These are phyloP conservation scores for Excalfactoria chinensis DNA, from an alignment of 2,113 vertebrate genomes.

Conservation along the genomic window DNA sequence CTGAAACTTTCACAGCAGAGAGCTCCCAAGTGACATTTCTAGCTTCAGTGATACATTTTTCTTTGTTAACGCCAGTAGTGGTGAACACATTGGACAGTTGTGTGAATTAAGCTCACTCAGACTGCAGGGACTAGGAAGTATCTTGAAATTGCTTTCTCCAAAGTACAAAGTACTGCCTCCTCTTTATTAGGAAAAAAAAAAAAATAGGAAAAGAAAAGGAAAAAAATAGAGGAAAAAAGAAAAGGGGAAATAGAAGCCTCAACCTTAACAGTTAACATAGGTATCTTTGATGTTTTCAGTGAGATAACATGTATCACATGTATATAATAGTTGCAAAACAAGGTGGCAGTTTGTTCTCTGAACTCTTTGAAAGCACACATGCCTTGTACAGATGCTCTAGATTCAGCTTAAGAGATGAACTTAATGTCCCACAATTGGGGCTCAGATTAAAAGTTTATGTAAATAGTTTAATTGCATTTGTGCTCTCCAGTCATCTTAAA, in stretches of 20 bases:
- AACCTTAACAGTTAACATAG: not conserved
- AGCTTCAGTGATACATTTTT: not conserved
- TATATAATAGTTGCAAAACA: not conserved
- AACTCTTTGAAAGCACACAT: not conserved
- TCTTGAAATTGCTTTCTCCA: not conserved
- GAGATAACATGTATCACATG: not conserved
- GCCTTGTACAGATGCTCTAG: not conserved
- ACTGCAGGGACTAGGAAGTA: not conserved
- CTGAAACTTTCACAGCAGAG: not conserved
- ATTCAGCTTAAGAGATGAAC: not conserved
- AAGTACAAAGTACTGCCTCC: not conserved
- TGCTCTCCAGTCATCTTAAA: not conserved
- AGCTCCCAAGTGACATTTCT: not conserved
- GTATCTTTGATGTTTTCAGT: not conserved
- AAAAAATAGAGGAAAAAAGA: not conserved
- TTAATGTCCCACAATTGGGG: not conserved
- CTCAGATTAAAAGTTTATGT: not conserved
- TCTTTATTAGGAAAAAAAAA: no score
- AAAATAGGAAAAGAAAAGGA: no score
- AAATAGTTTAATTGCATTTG: not conserved
- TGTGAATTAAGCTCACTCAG: not conserved
- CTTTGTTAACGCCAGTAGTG: not conserved
- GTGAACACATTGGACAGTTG: not conserved
- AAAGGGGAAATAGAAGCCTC: not conserved
- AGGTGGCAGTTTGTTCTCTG: not conserved